Evolutionary conservation across 2,113 vertebrate species (phyloP).

Genomic region (Odontesthes bonariensis): DNA sequence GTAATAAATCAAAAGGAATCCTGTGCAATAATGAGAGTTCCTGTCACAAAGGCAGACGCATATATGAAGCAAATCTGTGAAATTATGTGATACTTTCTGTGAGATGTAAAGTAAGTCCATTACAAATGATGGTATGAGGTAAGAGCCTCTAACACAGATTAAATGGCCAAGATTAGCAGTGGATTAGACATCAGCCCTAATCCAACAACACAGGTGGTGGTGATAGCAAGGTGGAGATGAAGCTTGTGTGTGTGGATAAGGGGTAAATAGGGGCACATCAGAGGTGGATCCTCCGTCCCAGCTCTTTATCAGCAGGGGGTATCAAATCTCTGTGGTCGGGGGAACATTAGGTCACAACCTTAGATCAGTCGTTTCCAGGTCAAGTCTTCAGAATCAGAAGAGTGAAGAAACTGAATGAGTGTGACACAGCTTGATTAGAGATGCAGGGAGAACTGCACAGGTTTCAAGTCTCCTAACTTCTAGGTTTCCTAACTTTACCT

Average conservation of each 20-base stretch:
- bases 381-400: constrained; percentile 30
- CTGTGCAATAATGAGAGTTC: not conserved
- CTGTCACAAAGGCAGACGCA: not conserved
- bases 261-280: constrained; percentile 23
- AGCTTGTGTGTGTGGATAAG: not conserved
- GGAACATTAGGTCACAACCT: constrained; percentile 50
- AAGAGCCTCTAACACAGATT: constrained; percentile 67
- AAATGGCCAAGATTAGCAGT: constrained; percentile 64
- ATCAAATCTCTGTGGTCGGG: constrained; percentile 40
- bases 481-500: too few species aligned
- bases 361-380: constrained; percentile 59
- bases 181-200: constrained; percentile 72
- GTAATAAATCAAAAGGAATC: constrained; percentile 3
- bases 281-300: constrained; percentile 10
- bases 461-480: too few species aligned
- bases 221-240: constrained; percentile 26
- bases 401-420: constrained; percentile 39
- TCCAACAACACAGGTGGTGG: constrained; percentile 33
- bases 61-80: constrained; percentile 6
- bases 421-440: constrained; percentile 22
- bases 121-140: constrained; percentile 32
- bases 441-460: not conserved
- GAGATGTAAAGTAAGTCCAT: constrained; percentile 30
- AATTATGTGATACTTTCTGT: constrained; percentile 13
- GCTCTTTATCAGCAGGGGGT: constrained; percentile 50